phyloP scores from a whole-genome alignment of 1,140 invertebrate species.

The Agraylea sexmaculata region DNA sequence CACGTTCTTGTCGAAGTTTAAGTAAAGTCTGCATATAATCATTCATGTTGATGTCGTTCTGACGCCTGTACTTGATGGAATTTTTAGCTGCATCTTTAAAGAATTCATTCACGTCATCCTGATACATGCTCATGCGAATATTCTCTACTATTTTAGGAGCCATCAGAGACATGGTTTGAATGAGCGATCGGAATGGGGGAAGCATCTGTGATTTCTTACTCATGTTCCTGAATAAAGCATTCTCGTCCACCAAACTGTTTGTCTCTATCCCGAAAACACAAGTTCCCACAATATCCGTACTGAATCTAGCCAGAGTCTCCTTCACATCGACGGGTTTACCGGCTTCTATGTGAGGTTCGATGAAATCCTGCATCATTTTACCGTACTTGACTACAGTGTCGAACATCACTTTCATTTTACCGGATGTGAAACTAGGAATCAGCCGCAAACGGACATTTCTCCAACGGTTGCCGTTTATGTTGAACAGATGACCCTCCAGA shows the following conservation, averaged over 20 bases:
- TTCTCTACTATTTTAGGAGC: constrained; percentile 21
- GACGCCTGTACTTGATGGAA: constrained; percentile 38
- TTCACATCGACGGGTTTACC: constrained; percentile 35
- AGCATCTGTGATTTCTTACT: constrained; percentile 23
- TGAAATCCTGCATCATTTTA: constrained; percentile 26
- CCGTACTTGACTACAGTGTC: constrained; percentile 32
- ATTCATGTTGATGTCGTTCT: constrained; percentile 35
- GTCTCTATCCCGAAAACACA: constrained; percentile 51
- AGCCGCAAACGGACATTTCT: constrained; percentile 34
- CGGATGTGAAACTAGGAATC: constrained; percentile 36
- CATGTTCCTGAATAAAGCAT: constrained; percentile 31
- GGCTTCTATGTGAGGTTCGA: constrained; percentile 22
- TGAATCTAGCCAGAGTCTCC: constrained; percentile 45
- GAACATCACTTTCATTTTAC: constrained; percentile 41
- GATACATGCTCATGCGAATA: constrained; percentile 22
- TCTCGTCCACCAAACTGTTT: constrained; percentile 39
- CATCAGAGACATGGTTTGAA: constrained; percentile 18
- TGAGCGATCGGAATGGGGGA: constrained; percentile 12
- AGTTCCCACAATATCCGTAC: constrained; percentile 50
- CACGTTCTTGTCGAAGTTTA: constrained; percentile 35
- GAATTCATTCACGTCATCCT: constrained; percentile 27
- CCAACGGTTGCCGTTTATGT: constrained; percentile 36
- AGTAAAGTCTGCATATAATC: constrained; percentile 45
- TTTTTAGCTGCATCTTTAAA: constrained; percentile 41
- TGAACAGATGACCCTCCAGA: constrained; percentile 39